Percentiles rank a stretch among this genome's conserved stretches.
Conservation (phyloP, 2,113 vertebrate genomes). For the Microtus pennsylvanicus region DNA sequence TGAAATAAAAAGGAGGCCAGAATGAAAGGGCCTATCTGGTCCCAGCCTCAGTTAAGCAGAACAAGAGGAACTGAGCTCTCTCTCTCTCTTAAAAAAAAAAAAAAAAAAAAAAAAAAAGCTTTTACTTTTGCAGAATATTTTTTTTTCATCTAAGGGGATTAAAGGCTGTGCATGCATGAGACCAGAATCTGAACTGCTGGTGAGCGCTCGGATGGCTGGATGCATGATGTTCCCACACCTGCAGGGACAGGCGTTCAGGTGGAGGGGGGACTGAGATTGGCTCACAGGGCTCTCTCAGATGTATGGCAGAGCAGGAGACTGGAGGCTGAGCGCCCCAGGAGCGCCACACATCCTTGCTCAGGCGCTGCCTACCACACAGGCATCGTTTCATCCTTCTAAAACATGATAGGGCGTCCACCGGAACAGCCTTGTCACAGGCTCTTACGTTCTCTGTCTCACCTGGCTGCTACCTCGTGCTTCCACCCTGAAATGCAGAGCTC, state of each 20-base stretch:
- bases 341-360: fast-evolving
- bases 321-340: background rate
- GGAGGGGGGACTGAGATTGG: background rate
- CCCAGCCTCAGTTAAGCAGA: background rate
- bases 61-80: background rate
- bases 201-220: background rate
- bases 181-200: background rate
- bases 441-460: background rate
- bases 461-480: background rate
- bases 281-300: background rate
- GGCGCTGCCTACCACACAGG: fast-evolving
- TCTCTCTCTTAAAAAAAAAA: background rate
- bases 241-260: background rate
- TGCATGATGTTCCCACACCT: background rate
- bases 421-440: too few species aligned
- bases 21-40: background rate
- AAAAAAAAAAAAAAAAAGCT: background rate
- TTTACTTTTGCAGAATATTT: background rate
- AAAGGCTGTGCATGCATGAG: background rate
- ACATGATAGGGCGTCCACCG: too few species aligned
- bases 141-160: background rate
- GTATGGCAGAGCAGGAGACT: too few species aligned
- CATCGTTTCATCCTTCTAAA: background rate
- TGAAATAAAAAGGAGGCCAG: slow-evolving; percentile 32
- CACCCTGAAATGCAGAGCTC: background rate